phyloP scores from a whole-genome alignment of 2,113 vertebrate species.

The Cyrtonyx montezumae region DNA sequence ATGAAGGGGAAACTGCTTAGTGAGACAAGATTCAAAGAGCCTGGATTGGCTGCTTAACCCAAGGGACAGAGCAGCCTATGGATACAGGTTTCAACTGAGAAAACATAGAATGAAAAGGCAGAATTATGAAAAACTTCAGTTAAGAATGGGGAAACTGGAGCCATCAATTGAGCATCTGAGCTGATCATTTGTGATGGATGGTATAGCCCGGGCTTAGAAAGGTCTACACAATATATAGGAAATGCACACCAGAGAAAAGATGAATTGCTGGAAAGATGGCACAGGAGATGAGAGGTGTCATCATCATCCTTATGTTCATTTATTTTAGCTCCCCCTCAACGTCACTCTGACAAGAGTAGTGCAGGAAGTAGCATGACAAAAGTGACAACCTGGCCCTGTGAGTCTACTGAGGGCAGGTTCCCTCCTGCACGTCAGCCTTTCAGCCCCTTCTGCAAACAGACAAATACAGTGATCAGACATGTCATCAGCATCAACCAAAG shows the following conservation, averaged over 20 bases:
- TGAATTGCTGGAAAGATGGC: background rate
- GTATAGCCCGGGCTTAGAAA: background rate
- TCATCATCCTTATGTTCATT: background rate
- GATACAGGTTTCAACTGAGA: background rate
- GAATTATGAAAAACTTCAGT: background rate
- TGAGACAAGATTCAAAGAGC: background rate
- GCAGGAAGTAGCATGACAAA: background rate
- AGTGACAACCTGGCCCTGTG: background rate
- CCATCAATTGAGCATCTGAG: background rate
- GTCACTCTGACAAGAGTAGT: background rate
- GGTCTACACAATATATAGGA: background rate
- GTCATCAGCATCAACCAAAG: background rate
- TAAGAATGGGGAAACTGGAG: background rate
- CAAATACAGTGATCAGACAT: background rate
- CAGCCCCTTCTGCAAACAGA: background rate
- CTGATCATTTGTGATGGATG: fast-evolving
- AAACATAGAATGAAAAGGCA: background rate
- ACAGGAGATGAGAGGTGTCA: background rate
- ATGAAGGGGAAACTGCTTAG: background rate
- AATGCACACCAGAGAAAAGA: background rate
- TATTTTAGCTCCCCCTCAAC: background rate
- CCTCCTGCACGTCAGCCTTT: background rate
- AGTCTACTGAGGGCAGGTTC: background rate
- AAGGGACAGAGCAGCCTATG: background rate
- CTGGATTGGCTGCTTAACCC: background rate